Base-by-base conservation (phyloP, 2,888 invertebrate genomes). In the Acheta domesticus region DNA sequence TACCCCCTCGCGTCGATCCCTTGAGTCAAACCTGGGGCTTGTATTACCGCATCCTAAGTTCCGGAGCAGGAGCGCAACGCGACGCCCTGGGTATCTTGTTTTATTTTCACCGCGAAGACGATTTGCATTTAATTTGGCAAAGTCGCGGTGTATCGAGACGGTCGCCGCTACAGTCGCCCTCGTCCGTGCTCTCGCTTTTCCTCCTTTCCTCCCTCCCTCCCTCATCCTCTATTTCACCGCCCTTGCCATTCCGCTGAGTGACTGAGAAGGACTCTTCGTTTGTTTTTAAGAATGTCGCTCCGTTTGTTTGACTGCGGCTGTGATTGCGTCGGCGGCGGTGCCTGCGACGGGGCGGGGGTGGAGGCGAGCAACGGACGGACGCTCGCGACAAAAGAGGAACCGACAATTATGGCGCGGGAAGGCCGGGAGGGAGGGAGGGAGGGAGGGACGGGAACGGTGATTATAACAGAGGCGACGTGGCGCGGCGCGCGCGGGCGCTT, bases 61-160 rank as follows among this genome's bases (percentile, higher is more conserved):
- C 36, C 36, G 8, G 8, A 36, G 36, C 36, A 5, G 11, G 36
- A 36, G 36, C 36, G 36, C 36, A 36, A 8, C 36, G 36, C 36
- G 36, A 36, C 36, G 36, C 14, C 62, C 14, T n/a, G n/a, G 12
- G 14, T 62, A n/a, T 62, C n/a, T 62, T 62, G 62, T 62, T 62
- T 62, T 62, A 62, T 62, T 62, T 62, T n/a, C n/a, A 19, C 62
- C 62, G 62, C 62, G 62, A 62, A 62, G 62, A 12, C 62, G 62
- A 62, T 62, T 62, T 62, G 62, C 62, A 62, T 62, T 62, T 62
- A 62, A 62, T 62, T 62, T 62, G 62, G 62, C 62, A 62, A 62
- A n/a, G 14, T 14, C 62, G 14, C 62, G 16, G n/a, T 62, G 62
- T 62, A 62, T 62, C n/a, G 62, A 62, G 14, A 12, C 62, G n/a